Conservation (phyloP, 1,140 invertebrate species). For the Babylonia areolata region DNA sequence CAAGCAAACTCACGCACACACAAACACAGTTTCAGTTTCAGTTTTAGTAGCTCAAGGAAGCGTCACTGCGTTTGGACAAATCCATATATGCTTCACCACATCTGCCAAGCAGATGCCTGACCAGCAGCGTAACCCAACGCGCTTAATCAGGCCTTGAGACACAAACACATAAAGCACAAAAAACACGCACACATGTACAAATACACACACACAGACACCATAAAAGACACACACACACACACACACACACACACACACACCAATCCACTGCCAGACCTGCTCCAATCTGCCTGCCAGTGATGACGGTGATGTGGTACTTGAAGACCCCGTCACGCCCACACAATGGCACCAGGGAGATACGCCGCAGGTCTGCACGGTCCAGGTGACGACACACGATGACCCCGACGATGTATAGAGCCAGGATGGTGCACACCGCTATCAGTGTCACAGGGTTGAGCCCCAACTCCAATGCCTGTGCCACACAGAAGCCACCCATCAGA, state of each 20-base stretch:
- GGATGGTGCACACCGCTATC: slow-evolving; percentile 74
- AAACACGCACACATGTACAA: not conserved
- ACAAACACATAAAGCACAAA: not conserved
- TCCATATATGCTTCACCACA: too few species aligned
- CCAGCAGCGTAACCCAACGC: too few species aligned
- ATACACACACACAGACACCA: not conserved
- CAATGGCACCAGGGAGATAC: slow-evolving; percentile 64
- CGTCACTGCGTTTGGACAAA: too few species aligned
- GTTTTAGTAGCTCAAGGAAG: too few species aligned
- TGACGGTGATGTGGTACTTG: slow-evolving; percentile 69
- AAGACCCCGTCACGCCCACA: slow-evolving; percentile 70
- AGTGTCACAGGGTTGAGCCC: slow-evolving; percentile 66
- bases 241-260: too few species aligned
- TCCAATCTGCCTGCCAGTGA: slow-evolving; percentile 63
- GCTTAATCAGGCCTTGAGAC: too few species aligned
- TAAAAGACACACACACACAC: not conserved
- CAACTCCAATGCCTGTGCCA: slow-evolving; percentile 65
- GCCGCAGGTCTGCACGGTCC: slow-evolving; percentile 75
- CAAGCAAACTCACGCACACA: too few species aligned
- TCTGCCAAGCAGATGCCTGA: too few species aligned
- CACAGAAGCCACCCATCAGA: too few species aligned
- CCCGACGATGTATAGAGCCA: slow-evolving; percentile 74
- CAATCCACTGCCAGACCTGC: slow-evolving; percentile 54
- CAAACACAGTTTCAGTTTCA: too few species aligned
- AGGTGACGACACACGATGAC: slow-evolving; percentile 75